Conservation (phyloP, 2,888 invertebrate genomes). For the Trachelus troglodyta region DNA sequence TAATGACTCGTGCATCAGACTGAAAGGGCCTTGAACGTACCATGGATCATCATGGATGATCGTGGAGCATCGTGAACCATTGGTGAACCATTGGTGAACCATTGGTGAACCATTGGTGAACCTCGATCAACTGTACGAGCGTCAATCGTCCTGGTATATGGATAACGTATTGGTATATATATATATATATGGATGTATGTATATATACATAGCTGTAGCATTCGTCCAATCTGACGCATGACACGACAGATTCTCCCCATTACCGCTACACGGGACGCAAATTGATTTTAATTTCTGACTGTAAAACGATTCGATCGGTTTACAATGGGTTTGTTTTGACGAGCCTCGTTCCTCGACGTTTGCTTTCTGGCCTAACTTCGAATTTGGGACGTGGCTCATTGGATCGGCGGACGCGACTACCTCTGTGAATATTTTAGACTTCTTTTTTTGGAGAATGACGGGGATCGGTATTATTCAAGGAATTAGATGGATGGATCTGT, state of each 20-base stretch:
- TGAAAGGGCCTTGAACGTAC: slow-evolving; percentile 31
- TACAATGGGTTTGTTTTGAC: slow-evolving; percentile 21
- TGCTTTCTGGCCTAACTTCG: neutral
- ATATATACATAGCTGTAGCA: slow-evolving; percentile 23
- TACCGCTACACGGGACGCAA: slow-evolving; percentile 36
- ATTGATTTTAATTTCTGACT: slow-evolving; percentile 40
- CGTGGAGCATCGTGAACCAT: slow-evolving; percentile 30
- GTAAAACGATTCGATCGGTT: slow-evolving; percentile 22
- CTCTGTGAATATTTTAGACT: neutral
- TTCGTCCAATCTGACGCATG: slow-evolving; percentile 49
- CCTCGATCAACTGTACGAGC: neutral
- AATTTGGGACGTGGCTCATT: neutral
- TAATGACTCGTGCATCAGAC: slow-evolving; percentile 37
- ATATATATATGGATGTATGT: no score
- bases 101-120: slow-evolving; percentile 25
- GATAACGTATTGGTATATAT: neutral
- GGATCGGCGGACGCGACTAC: neutral
- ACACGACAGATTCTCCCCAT: slow-evolving; percentile 45
- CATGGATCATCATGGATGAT: slow-evolving; percentile 33
- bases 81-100: neutral
- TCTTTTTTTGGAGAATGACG: neutral
- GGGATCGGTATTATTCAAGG: neutral
- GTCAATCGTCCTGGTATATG: slow-evolving; percentile 9
- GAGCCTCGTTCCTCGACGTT: neutral
- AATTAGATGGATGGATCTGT: neutral